phyloP scores from a whole-genome alignment of 2,888 invertebrate species.

The Pocota personata region DNA sequence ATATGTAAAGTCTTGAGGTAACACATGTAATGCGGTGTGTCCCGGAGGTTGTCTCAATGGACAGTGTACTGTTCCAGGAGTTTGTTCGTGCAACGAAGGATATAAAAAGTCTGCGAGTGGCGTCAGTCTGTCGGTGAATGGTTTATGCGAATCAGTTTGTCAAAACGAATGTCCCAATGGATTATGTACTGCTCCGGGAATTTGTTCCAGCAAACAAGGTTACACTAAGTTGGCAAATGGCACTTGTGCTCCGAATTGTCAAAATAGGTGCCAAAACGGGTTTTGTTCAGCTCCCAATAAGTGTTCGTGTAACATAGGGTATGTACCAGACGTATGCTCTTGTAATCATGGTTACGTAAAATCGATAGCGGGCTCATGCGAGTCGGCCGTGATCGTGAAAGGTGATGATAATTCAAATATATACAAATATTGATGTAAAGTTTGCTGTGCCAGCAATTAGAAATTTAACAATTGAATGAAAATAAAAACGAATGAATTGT shows the following conservation, averaged over 20 bases:
- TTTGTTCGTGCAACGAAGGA: conserved; percentile 87
- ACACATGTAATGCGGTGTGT: background rate
- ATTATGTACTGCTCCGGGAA: background rate
- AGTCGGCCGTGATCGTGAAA: background rate
- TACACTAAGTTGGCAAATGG: background rate
- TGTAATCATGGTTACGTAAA: background rate
- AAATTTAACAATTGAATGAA: no score
- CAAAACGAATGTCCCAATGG: background rate
- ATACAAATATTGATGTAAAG: background rate
- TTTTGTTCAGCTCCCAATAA: conserved; percentile 1
- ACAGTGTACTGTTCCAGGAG: conserved; percentile 84
- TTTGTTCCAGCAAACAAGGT: background rate
- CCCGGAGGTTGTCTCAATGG: background rate
- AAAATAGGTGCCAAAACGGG: background rate
- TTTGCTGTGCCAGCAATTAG: no score
- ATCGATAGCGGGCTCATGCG: background rate
- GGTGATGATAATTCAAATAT: background rate
- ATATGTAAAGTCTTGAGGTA: background rate
- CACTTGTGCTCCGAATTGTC: background rate
- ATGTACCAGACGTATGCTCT: background rate
- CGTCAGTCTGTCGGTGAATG: background rate
- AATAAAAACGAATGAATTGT: no score
- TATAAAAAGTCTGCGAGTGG: conserved; percentile 78
- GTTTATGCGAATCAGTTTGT: background rate
- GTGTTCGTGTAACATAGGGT: background rate